Base-by-base conservation (phyloP, 2,888 invertebrate species). In the Hydrotaea cyrtoneurina region DNA sequence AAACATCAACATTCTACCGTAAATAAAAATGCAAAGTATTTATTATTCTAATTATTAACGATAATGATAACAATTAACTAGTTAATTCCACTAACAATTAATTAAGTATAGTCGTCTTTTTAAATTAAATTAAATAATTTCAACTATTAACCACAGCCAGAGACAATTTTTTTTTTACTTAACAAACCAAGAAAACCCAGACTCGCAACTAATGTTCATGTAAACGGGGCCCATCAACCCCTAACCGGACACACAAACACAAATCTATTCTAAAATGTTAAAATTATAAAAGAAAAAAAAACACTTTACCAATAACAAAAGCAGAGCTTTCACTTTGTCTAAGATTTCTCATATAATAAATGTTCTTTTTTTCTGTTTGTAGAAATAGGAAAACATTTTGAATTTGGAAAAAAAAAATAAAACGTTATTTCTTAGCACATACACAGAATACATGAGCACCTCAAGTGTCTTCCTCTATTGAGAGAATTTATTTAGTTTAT, bases 391-490 rank as follows among this genome's bases (percentile, higher is more conserved):
- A 19, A 19, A 39, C 10, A n/a, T n/a, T n/a, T n/a, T n/a, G n/a
- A n/a, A n/a, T n/a, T n/a, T n/a, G n/a, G n/a, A n/a, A n/a, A n/a
- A n/a, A n/a, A n/a, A n/a, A n/a, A n/a, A n/a, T n/a, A n/a, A n/a
- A n/a, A n/a, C n/a, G n/a, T n/a, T 39, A 66, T n/a, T 31, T n/a
- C 31, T 36, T 10, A 15, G 53, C 39, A 69, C 19, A n/a, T 15
- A 2, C 2, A 46, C 21, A 17, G 3, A 57, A 59, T 64, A 76
- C 26, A 39, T 59, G 76, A 75, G 74, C 85, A 85, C 82, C 85
- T 78, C 85, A 80, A 85, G 85, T 85, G 82, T 85, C 85, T 85
- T 85, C 74, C 85, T 39, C 36, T 74, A 19, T 53, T 64, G 71
- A 76, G 39, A 55, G 36, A 57, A 55, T 69, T 69, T 46, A 46